Evolutionary conservation across 1,140 invertebrate genomes (phyloP).

Genomic region (Psix sp.): DNA sequence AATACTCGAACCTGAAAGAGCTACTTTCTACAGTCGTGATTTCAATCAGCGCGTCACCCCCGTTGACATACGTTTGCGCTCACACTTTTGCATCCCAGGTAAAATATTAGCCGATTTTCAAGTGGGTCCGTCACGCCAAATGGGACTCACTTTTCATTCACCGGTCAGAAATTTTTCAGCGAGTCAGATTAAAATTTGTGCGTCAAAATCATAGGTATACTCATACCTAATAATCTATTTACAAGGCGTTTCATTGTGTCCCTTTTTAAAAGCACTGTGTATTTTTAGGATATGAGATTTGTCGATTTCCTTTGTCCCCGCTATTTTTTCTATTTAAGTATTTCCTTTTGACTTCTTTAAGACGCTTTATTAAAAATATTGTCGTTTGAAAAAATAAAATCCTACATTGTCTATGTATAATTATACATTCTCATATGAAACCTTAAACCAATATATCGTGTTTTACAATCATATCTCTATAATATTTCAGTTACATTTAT

Average conservation of each 20-base stretch:
- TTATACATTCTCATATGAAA: too few species aligned
- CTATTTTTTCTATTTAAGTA: constrained; percentile 29
- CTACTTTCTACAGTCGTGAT: constrained; percentile 37
- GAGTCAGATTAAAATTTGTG: constrained; percentile 42
- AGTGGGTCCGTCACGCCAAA: constrained; percentile 34
- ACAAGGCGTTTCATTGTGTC: constrained; percentile 46
- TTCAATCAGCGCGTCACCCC: constrained; percentile 19
- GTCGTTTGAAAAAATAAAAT: not conserved
- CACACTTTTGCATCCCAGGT: constrained; percentile 35
- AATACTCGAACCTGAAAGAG: constrained; percentile 13
- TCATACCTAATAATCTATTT: constrained; percentile 62
- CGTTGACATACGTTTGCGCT: not conserved
- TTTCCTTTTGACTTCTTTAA: constrained; percentile 37
- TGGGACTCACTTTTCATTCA: constrained; percentile 31
- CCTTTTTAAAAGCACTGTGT: constrained; percentile 38
- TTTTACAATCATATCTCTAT: too few species aligned
- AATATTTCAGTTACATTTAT: too few species aligned
- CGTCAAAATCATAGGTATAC: constrained; percentile 33
- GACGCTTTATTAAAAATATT: constrained; percentile 40
- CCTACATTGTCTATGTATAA: too few species aligned
- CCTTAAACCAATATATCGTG: too few species aligned
- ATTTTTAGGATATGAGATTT: constrained; percentile 56
- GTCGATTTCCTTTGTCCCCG: constrained; percentile 19
- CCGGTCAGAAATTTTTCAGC: constrained; percentile 9
- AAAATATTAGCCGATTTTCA: constrained; percentile 54